Conservation (phyloP, 1,140 invertebrate species). For the Aphidius gifuensis region DNA sequence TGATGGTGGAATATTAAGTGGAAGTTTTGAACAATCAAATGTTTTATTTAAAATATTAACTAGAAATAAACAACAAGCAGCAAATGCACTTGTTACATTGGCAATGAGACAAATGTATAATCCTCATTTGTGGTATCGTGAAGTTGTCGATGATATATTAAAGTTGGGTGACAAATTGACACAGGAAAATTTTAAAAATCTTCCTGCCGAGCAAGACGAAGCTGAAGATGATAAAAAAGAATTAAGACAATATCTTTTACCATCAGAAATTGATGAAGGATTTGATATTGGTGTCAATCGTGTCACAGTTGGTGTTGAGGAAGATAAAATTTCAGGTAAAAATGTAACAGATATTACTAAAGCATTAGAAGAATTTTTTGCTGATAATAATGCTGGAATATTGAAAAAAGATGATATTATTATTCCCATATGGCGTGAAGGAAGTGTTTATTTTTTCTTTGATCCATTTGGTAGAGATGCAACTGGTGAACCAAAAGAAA, state of each 20-base stretch:
- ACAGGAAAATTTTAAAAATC: conserved; percentile 44
- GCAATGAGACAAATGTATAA: conserved; percentile 45
- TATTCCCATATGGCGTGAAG: conserved; percentile 45
- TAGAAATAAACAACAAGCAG: conserved; percentile 45
- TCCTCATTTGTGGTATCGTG: conserved; percentile 41
- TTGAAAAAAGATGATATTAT: conserved; percentile 36
- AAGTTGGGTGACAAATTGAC: conserved; percentile 43
- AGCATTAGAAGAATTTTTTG: conserved; percentile 38
- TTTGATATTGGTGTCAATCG: conserved; percentile 44
- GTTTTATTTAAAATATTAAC: conserved; percentile 37
- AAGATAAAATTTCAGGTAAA: conserved; percentile 28
- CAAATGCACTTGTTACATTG: conserved; percentile 37
- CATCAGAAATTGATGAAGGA: conserved; percentile 47
- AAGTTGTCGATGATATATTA: conserved; percentile 47
- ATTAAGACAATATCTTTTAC: conserved; percentile 48
- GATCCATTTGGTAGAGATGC: conserved; percentile 40
- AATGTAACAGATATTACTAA: conserved; percentile 27
- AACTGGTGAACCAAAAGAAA: conserved; percentile 29
- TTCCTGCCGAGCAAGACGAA: conserved; percentile 35
- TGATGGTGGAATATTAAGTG: conserved; percentile 35
- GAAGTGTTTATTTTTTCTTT: conserved; percentile 40
- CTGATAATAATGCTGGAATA: conserved; percentile 36
- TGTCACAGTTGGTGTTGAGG: conserved; percentile 34
- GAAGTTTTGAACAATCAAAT: conserved; percentile 39
- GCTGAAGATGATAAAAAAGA: conserved; percentile 29